Percentiles rank a stretch among this genome's conserved stretches.
These are phyloP conservation scores for Manis javanica DNA, from an alignment of 2,797 vertebrate species.

Conservation along the genomic window DNA sequence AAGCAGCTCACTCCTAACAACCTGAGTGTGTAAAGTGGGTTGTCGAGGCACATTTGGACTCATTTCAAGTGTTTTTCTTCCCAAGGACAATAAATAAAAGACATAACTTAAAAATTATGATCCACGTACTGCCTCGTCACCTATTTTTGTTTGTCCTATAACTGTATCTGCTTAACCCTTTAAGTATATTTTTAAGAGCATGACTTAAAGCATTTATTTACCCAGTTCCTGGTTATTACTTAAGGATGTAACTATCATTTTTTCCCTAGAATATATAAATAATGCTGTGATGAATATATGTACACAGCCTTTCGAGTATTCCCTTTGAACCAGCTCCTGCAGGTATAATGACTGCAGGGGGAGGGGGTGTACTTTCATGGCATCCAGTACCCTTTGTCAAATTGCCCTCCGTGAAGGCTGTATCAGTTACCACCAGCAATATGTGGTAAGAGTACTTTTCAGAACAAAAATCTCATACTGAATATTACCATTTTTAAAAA, in stretches of 20 bases:
- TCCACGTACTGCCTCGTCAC: too few relatives aligned
- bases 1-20: rapidly evolving
- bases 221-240: background rate
- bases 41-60: rapidly evolving
- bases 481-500: background rate
- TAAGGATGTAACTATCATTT: background rate
- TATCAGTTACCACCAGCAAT: background rate
- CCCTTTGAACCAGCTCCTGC: background rate
- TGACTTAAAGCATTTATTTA: background rate
- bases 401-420: background rate
- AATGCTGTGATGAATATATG: background rate
- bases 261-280: background rate
- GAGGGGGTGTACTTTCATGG: background rate
- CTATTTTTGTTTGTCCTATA: background rate
- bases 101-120: background rate
- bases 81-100: background rate
- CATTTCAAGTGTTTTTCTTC: background rate
- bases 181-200: background rate
- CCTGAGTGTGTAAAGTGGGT: rapidly evolving
- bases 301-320: background rate
- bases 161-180: background rate
- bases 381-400: background rate
- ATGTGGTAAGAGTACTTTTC: background rate
- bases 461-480: background rate
- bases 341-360: background rate